These are phyloP conservation scores for Synanthedon andrenaeformis DNA, from an alignment of 2,888 invertebrate species.

Conservation along the genomic window DNA sequence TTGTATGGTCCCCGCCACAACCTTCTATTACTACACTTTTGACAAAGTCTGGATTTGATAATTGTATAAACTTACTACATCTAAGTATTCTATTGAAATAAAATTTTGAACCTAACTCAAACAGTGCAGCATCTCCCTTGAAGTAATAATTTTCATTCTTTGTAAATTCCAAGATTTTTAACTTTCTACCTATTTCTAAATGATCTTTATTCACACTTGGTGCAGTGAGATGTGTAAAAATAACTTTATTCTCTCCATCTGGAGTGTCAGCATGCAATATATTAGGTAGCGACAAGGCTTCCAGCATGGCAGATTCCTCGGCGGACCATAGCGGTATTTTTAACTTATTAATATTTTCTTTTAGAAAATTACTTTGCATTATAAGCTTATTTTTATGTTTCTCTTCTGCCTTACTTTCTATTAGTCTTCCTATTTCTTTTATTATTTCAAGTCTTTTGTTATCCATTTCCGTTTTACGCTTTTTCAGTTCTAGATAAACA, in stretches of 20 bases:
- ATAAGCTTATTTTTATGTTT: slow-evolving; percentile 64
- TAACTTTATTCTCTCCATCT: slow-evolving; percentile 29
- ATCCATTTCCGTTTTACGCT: slow-evolving; percentile 64
- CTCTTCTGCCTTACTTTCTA: slow-evolving; percentile 36
- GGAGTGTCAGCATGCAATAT: slow-evolving; percentile 75
- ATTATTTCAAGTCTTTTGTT: slow-evolving; percentile 59
- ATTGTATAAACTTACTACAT: slow-evolving; percentile 69
- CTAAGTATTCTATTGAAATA: slow-evolving; percentile 54
- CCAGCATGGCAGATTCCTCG: slow-evolving; percentile 76
- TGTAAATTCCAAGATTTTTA: slow-evolving; percentile 69
- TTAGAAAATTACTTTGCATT: slow-evolving; percentile 64
- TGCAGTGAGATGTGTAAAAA: slow-evolving; percentile 26
- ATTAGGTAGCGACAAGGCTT: slow-evolving; percentile 78
- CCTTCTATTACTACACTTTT: slow-evolving; percentile 82
- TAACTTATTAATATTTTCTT: slow-evolving; percentile 74
- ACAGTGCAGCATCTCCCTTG: slow-evolving; percentile 76
- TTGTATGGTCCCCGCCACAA: slow-evolving; percentile 71
- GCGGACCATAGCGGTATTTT: slow-evolving; percentile 76
- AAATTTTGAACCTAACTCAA: slow-evolving; percentile 74
- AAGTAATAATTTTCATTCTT: slow-evolving; percentile 73
- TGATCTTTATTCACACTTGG: slow-evolving; percentile 56
- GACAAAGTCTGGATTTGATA: slow-evolving; percentile 83
- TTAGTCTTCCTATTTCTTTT: slow-evolving; percentile 54
- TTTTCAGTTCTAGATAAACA: slow-evolving; percentile 69
- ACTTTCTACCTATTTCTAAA: slow-evolving; percentile 63